phyloP scores from a whole-genome alignment of 2,113 vertebrate genomes.

The Pipra filicauda region DNA sequence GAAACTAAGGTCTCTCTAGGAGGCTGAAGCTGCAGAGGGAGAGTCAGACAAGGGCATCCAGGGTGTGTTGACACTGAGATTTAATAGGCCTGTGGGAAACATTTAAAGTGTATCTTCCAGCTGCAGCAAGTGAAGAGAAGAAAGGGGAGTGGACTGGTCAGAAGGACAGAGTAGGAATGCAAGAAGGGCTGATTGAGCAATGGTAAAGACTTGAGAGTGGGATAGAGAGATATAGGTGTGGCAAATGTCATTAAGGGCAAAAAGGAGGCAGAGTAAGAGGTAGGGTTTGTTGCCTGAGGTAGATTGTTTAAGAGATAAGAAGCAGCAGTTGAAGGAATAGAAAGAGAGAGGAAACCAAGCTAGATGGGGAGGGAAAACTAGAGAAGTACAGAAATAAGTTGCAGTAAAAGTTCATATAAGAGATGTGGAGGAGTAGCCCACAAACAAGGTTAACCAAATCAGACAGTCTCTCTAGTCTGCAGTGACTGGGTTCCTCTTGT shows the following conservation, averaged over 20 bases:
- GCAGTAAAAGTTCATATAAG: background rate
- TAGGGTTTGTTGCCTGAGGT: background rate
- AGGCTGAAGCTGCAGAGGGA: background rate
- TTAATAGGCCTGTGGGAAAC: background rate
- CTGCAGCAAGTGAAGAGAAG: background rate
- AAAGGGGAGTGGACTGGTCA: background rate
- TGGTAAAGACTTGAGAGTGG: background rate
- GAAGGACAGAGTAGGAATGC: background rate
- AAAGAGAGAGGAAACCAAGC: background rate
- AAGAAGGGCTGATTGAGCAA: background rate
- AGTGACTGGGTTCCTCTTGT: background rate
- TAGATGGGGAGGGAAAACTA: background rate
- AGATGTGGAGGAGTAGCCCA: background rate
- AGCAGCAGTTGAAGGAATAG: background rate
- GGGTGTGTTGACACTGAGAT: background rate
- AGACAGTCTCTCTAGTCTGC: background rate
- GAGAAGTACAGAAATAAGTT: background rate
- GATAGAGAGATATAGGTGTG: background rate
- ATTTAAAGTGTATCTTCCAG: background rate
- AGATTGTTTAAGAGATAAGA: background rate
- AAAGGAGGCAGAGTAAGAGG: background rate
- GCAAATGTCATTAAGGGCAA: background rate
- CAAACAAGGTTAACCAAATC: background rate
- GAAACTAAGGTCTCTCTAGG: background rate
- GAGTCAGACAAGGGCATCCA: background rate